A percentile compares a stretch with the other conserved stretches of the same genome.
Conservation (phyloP, 2,113 vertebrate species). For the Peromyscus leucopus region DNA sequence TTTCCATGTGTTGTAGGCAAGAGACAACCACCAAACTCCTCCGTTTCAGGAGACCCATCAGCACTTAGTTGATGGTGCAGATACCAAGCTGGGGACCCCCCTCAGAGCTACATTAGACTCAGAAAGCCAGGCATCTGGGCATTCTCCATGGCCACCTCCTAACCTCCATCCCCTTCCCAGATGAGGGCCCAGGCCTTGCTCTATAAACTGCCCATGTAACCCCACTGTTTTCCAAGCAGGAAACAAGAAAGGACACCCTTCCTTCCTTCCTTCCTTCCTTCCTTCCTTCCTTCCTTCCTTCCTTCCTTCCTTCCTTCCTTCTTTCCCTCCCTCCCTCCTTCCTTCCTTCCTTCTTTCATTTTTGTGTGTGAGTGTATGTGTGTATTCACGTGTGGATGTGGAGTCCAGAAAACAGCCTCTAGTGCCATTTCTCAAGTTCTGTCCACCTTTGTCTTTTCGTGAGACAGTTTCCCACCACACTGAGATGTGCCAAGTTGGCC, state of each 20-base stretch:
- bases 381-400: no score
- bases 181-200: neutral
- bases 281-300: neutral
- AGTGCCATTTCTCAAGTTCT: neutral
- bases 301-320: neutral
- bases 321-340: no score
- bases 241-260: neutral
- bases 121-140: neutral
- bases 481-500: neutral
- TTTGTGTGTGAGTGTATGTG: neutral
- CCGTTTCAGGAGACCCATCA: neutral
- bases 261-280: neutral
- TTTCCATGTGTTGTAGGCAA: accelerated
- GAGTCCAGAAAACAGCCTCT: neutral
- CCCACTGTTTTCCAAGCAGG: neutral
- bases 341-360: neutral
- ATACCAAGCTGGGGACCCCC: neutral
- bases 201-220: no score
- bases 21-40: accelerated
- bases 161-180: neutral
- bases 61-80: accelerated
- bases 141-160: neutral
- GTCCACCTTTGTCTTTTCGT: neutral
- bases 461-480: neutral
- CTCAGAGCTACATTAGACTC: neutral